Evolutionary conservation across 2,888 invertebrate genomes (phyloP), one percentile per base, ranked within the genome.

Genomic region (Frankliniella intonsa): DNA sequence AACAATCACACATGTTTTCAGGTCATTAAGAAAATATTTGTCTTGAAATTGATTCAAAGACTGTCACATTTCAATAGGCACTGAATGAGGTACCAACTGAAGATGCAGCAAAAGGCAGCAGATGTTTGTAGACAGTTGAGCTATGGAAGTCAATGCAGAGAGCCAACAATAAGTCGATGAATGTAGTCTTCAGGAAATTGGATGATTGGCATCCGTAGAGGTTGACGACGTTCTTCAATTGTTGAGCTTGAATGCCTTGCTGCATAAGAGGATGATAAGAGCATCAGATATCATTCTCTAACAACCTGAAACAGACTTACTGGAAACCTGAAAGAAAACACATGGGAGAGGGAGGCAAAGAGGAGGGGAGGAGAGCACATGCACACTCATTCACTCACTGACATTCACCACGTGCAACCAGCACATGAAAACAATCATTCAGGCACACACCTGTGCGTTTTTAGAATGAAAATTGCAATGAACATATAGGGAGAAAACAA

Each of bases 301-400:
- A 76, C 22, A 76, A 76, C 69, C 69, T 76, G 69, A 76, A 76
- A 76, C 69, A 76, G 25, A 76, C 69, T 76, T 76, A 76, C 69
- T 76, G 69, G 25, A 76, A 76, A 76, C 69, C 69, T 76, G 69
- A 25, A 76, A 76, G 25, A 76, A 25, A 25, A 76, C 2, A 76
- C 69, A 76, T 22, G 69, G 69, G 25, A 25, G 62, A 25, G 69
- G 69, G 10, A 76, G 9, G 55, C 14, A 55, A 55, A 55, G 2
- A 17, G 69, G 69, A 76, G 8, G 25, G 69, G 69, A 25, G 69
- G 8, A 25, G 7, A 76, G 25, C 9, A 76, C 69, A 76, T 25
- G 9, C 69, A 76, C 25, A 76, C 69, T 1, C 69, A 76, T 55
- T 62, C 69, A 76, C 69, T 25, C 69, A 76, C 69, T 10, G 10